These are phyloP conservation scores for Sebastolobus alascanus DNA, from an alignment of 2,797 vertebrate species.

Conservation along the genomic window DNA sequence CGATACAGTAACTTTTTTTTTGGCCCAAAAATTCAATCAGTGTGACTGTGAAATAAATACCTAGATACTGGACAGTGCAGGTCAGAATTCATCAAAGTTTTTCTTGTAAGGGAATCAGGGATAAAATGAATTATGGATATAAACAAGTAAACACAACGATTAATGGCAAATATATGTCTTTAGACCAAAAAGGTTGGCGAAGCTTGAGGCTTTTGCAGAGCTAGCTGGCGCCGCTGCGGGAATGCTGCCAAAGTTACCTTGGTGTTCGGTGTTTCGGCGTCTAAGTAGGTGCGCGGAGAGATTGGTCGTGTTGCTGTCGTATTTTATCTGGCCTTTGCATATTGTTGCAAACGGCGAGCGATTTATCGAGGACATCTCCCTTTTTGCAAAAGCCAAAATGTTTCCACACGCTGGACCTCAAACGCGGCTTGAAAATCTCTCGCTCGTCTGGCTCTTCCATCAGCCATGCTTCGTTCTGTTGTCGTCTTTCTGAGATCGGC, in stretches of 20 bases:
- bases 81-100: background rate
- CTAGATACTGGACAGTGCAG: background rate
- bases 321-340: background rate
- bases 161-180: background rate
- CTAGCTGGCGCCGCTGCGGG: too few relatives aligned
- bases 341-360: background rate
- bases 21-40: too few relatives aligned
- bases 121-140: too few relatives aligned
- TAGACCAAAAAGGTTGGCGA: background rate
- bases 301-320: background rate
- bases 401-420: background rate
- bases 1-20: background rate
- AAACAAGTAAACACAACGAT: background rate
- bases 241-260: too few relatives aligned
- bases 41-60: background rate
- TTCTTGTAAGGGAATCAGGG: too few relatives aligned
- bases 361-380: background rate
- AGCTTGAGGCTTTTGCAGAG: too few relatives aligned
- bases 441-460: background rate
- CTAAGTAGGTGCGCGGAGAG: background rate
- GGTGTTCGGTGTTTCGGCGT: too few relatives aligned
- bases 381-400: background rate
- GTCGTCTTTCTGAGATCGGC: too few relatives aligned
- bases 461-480: too few relatives aligned
- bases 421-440: background rate